phyloP scores from a whole-genome alignment of 2,888 invertebrate genomes.

The Stenoptilia bipunctidactyla region DNA sequence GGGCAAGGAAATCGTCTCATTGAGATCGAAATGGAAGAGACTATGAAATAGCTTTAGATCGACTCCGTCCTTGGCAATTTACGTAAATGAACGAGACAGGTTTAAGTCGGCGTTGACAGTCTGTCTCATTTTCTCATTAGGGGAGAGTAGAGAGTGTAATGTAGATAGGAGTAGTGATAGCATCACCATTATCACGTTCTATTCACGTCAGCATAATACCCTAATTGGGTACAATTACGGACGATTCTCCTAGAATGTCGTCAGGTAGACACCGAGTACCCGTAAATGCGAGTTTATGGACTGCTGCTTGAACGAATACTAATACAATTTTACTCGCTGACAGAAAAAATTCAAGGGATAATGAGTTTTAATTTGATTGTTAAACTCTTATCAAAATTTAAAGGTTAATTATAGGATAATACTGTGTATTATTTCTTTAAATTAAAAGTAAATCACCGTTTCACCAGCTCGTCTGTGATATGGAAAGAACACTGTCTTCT shows the following conservation, averaged over 20 bases:
- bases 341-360: too few species aligned
- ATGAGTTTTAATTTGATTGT: too few species aligned
- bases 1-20: slow-evolving; percentile 43
- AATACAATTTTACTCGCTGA: slow-evolving; percentile 10
- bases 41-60: too few species aligned
- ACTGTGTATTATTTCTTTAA: too few species aligned
- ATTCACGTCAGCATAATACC: slow-evolving; percentile 70
- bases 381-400: too few species aligned
- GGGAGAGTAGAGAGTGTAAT: too few species aligned
- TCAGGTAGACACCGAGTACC: slow-evolving; percentile 58
- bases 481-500: too few species aligned
- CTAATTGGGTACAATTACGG: slow-evolving; percentile 69
- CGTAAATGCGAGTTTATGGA: slow-evolving; percentile 60
- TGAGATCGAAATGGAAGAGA: slow-evolving; percentile 32
- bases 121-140: background rate
- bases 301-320: slow-evolving; percentile 52
- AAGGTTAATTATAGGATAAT: too few species aligned
- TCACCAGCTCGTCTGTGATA: too few species aligned
- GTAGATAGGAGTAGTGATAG: slow-evolving; percentile 36
- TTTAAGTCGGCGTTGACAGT: background rate
- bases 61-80: slow-evolving; percentile 11
- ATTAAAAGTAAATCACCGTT: too few species aligned
- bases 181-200: slow-evolving; percentile 62
- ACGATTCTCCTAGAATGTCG: slow-evolving; percentile 55
- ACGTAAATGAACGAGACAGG: slow-evolving; percentile 4